Conservation (phyloP, 2,797 vertebrate genomes). For the Aplochiton taeniatus region DNA sequence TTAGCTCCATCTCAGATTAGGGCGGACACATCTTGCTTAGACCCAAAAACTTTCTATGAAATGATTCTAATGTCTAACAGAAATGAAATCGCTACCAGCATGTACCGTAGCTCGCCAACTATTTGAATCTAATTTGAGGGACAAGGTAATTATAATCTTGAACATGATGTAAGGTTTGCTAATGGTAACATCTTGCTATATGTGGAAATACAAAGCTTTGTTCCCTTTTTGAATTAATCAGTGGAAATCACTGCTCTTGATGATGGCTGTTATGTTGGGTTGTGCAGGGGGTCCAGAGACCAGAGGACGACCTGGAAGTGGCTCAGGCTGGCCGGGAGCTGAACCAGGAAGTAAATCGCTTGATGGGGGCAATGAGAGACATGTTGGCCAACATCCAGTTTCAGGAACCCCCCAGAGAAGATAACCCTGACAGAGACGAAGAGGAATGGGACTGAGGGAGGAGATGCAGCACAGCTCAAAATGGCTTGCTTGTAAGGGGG, state of each 20-base stretch:
- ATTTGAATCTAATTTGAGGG: too few relatives aligned
- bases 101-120: too few relatives aligned
- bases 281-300: constrained; percentile 77
- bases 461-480: constrained; percentile 1
- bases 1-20: background rate
- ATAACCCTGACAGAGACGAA: constrained; percentile 85
- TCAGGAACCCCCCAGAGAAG: constrained; percentile 87
- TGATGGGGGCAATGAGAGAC: constrained; percentile 97
- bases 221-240: too few relatives aligned
- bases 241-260: background rate
- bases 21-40: background rate
- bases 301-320: constrained; percentile 82
- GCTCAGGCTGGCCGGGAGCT: constrained; percentile 85
- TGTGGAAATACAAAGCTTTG: too few relatives aligned
- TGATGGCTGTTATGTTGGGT: constrained; percentile 10
- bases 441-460: constrained; percentile 86
- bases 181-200: too few relatives aligned
- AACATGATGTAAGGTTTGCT: too few relatives aligned
- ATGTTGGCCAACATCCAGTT: constrained; percentile 98
- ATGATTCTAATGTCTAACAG: background rate
- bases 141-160: too few relatives aligned
- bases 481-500: background rate
- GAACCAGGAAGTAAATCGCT: constrained; percentile 92
- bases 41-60: background rate
- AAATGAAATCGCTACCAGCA: too few relatives aligned